Conservation (phyloP, 2,797 vertebrate genomes). For the Macropus fuliginosus region DNA sequence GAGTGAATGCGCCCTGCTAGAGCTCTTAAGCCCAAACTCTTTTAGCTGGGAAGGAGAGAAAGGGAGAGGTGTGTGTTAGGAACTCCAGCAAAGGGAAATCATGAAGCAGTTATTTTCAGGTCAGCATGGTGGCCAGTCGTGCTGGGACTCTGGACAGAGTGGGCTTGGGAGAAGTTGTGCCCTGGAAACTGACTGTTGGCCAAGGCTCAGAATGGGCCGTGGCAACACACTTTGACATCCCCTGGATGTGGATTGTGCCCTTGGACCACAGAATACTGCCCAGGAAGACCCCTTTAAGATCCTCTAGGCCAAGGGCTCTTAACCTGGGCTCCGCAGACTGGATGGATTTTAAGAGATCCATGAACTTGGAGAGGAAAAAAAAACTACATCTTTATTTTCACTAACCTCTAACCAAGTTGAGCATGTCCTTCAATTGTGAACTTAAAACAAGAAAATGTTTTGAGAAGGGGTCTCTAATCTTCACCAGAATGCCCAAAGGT, state of each 20-base stretch:
- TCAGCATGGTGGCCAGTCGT: neutral
- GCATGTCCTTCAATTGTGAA: neutral
- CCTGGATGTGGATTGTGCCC: neutral
- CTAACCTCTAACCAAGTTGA: neutral
- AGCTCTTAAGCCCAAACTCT: neutral
- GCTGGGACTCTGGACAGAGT: neutral
- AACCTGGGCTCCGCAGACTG: neutral
- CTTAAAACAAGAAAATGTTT: neutral
- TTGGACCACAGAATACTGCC: neutral
- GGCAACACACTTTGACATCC: neutral
- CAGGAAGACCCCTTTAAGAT: neutral
- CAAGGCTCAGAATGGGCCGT: neutral
- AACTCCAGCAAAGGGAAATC: neutral
- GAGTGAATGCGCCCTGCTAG: neutral
- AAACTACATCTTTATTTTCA: neutral
- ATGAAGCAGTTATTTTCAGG: neutral
- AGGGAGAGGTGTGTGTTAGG: neutral
- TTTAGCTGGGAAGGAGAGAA: neutral
- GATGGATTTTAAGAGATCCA: neutral
- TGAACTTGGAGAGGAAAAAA: neutral
- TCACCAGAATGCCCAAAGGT: neutral
- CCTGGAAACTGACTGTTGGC: neutral
- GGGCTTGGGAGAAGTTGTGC: neutral
- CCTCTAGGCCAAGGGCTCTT: neutral
- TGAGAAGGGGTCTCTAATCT: neutral